Base-by-base conservation (phyloP, 2,888 invertebrate species). In the Coenonympha arcania region DNA sequence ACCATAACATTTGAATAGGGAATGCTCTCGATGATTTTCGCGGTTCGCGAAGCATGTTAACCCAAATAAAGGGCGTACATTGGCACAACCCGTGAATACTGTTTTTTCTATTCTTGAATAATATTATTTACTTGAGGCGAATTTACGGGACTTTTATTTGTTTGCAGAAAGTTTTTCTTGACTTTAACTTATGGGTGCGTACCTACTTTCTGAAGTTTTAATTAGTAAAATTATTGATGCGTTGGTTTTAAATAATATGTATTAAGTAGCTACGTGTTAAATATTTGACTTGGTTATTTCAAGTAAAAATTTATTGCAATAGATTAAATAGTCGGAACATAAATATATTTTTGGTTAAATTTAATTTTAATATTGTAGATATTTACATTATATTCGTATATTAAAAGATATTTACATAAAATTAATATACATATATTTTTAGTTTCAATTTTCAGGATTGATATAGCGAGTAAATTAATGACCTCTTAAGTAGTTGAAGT, bases 1-100 rank as follows among this genome's bases (percentile, higher is more conserved):
- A 44, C 55, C 48, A 55, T 58, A 58, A 55, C 49, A 56, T 60
- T 52, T 58, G 55, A 60, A 58, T 56, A 52, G 55, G 47, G 54
- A 50, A 56, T 48, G 52, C 46, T 16, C 48, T 44, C 42, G 57
- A 50, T 54, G 50, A 50, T 54, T 58, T 55, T 58, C 50, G 55
- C 52, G 58, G 56, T 55, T 48, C 50, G 50, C 50, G 40, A 39
- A 59, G 56, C 59, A 41, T 57, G 55, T 42, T 54, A 57, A 54
- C 58, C 57, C 50, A 50, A 58, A 57, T 58, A 52, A 50, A 51
- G 54, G 42, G 37, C 58, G 53, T 55, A 52, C 51, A 54, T 56
- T 50, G 54, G 50, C 49, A 45, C 50, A 55, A 54, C 55, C 52
- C 47, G 49, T 45, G 56, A 44, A 54, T 47, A 49, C 52, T 59